Evolutionary conservation across 2,797 vertebrate species (phyloP).

Genomic region (Sebastes diploproa): DNA sequence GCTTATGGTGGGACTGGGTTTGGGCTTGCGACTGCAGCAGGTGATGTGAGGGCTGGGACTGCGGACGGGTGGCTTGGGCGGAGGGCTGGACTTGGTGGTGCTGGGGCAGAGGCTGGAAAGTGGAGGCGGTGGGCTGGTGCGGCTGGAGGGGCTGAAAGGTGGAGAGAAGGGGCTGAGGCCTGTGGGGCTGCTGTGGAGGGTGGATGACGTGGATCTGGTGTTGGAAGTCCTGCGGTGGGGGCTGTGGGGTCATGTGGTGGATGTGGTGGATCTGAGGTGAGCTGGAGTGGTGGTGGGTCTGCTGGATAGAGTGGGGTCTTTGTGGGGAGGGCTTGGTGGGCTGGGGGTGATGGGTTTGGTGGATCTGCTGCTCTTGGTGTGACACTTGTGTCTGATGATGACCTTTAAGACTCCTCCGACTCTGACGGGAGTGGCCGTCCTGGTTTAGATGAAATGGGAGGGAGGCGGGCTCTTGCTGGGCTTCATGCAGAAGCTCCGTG

Average conservation of each 20-base stretch:
- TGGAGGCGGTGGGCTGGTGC: slow-evolving; percentile 72
- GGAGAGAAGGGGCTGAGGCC: slow-evolving; percentile 79
- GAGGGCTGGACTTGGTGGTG: slow-evolving; percentile 64
- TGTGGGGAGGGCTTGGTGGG: slow-evolving; percentile 74
- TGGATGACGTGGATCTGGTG: slow-evolving; percentile 83
- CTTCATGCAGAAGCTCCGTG: slow-evolving; percentile 69
- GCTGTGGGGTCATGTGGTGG: slow-evolving; percentile 78
- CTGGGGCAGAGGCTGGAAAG: slow-evolving; percentile 76
- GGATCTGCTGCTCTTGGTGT: slow-evolving; percentile 67
- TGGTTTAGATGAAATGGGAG: slow-evolving; percentile 63
- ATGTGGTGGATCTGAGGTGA: slow-evolving; percentile 79
- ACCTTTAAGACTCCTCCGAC: slow-evolving; percentile 75
- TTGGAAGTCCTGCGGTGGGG: slow-evolving; percentile 70
- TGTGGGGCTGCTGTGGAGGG: slow-evolving; percentile 77
- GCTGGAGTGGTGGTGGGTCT: slow-evolving; percentile 73
- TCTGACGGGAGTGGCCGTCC: slow-evolving; percentile 75
- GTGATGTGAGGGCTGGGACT: slow-evolving; percentile 78
- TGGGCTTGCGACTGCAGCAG: slow-evolving; percentile 66
- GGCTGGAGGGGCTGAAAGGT: slow-evolving; percentile 81
- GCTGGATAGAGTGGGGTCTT: slow-evolving; percentile 78
- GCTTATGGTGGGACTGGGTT: slow-evolving; percentile 63
- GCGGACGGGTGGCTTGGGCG: slow-evolving; percentile 74
- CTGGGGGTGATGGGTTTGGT: slow-evolving; percentile 72
- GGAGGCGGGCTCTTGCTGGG: slow-evolving; percentile 69
- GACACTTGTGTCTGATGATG: slow-evolving; percentile 69